A percentile compares a stretch with the other conserved stretches of the same genome.
phyloP scores from a whole-genome alignment of 2,113 vertebrate genomes.

The Oreochromis tanganicae region DNA sequence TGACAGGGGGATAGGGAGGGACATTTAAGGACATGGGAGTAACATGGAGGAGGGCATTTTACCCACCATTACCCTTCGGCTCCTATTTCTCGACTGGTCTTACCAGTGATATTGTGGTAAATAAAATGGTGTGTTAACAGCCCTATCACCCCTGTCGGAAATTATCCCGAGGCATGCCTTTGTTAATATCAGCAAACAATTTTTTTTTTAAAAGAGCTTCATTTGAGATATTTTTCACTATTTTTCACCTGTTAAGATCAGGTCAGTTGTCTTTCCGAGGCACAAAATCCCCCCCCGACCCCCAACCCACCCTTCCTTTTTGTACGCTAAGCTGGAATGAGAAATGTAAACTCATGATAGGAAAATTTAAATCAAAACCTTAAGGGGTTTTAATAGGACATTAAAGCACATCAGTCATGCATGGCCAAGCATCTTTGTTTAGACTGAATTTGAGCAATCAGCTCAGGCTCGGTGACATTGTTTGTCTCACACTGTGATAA shows the following conservation, averaged over 20 bases:
- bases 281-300: background rate
- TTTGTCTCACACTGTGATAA: conserved; percentile 36
- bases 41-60: conserved; percentile 61
- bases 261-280: background rate
- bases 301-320: background rate
- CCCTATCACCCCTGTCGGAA: background rate
- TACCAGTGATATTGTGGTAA: conserved; percentile 25
- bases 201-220: background rate
- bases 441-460: conserved; percentile 49
- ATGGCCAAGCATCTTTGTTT: conserved; percentile 33
- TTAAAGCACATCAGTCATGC: conserved; percentile 41
- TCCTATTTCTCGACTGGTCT: conserved; percentile 38
- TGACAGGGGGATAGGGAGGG: conserved; percentile 54
- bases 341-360: background rate
- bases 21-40: conserved; percentile 67
- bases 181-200: background rate
- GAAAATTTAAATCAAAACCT: conserved; percentile 24
- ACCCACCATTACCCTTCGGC: conserved; percentile 60
- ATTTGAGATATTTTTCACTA: background rate
- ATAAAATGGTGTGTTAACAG: conserved; percentile 35
- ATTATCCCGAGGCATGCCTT: background rate
- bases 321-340: background rate
- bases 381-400: conserved; percentile 19
- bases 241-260: background rate
- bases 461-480: conserved; percentile 26